Conservation (phyloP, 2,888 invertebrate species). For the Macaria notata region DNA sequence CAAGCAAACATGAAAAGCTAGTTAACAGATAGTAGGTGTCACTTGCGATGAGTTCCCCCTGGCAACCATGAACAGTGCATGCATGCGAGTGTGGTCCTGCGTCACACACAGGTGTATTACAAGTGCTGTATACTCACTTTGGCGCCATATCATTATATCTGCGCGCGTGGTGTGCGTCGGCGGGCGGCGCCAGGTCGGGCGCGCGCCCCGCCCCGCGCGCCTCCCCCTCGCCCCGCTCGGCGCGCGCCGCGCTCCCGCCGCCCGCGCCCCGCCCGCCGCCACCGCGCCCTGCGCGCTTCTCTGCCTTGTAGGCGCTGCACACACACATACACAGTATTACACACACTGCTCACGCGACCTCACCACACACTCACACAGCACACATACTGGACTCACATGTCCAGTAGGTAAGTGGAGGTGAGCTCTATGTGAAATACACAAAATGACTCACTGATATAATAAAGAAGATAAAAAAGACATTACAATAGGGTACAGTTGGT, state of each 20-base stretch:
- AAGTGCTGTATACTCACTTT: slow-evolving; percentile 84
- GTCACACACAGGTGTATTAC: background rate
- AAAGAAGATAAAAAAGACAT: too few relatives aligned
- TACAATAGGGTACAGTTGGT: too few relatives aligned
- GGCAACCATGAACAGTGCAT: too few relatives aligned
- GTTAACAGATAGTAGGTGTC: too few relatives aligned
- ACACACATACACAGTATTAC: slow-evolving; percentile 5
- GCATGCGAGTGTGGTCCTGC: too few relatives aligned
- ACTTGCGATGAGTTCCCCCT: too few relatives aligned
- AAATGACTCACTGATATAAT: slow-evolving; percentile 10
- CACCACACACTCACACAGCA: background rate
- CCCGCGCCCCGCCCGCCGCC: slow-evolving; percentile 76
- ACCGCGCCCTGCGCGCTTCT: slow-evolving; percentile 64
- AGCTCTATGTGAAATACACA: background rate
- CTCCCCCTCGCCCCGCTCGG: slow-evolving; percentile 35
- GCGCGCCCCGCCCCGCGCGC: slow-evolving; percentile 50
- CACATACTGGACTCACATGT: background rate
- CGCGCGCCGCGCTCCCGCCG: slow-evolving; percentile 30
- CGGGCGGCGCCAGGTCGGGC: slow-evolving; percentile 67
- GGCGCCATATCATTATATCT: slow-evolving; percentile 92
- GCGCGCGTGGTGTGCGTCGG: slow-evolving; percentile 85
- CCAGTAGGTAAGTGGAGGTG: background rate
- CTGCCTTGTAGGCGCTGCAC: slow-evolving; percentile 71
- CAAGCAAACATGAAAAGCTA: too few relatives aligned
- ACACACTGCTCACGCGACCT: background rate